Conservation (phyloP, 2,888 invertebrate species). For the Cataglyphis altisquamis region DNA sequence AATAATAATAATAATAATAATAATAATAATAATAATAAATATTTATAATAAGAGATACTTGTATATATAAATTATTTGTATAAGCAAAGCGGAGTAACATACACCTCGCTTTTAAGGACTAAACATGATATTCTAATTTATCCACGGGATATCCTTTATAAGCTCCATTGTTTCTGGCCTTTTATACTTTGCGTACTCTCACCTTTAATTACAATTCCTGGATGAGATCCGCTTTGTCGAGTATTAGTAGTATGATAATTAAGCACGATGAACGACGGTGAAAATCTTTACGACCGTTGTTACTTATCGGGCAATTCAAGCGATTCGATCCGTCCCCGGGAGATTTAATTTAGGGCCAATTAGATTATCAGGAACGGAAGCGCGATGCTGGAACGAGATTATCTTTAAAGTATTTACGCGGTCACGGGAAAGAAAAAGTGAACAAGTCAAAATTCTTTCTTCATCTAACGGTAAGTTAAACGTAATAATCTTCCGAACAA, state of each 20-base stretch:
- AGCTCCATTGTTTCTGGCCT: neutral
- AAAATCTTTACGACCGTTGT: slow-evolving; percentile 12
- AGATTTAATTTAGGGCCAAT: slow-evolving; percentile 64
- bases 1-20: too few relatives aligned
- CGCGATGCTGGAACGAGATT: slow-evolving; percentile 57
- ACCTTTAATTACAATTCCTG: neutral
- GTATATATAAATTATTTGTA: slow-evolving; percentile 5
- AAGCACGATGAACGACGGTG: neutral
- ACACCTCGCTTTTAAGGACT: neutral
- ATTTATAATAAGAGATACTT: neutral
- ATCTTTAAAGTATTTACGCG: slow-evolving; percentile 40
- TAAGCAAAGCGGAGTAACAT: neutral
- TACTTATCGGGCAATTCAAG: slow-evolving; percentile 4
- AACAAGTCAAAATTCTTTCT: slow-evolving; percentile 28
- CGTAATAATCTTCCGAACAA: neutral
- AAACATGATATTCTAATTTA: slow-evolving; percentile 14
- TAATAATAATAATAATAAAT: neutral
- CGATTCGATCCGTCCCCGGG: slow-evolving; percentile 50
- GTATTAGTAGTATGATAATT: slow-evolving; percentile 13
- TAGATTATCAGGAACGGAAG: slow-evolving; percentile 62
- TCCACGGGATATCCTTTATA: neutral
- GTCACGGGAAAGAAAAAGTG: slow-evolving; percentile 41
- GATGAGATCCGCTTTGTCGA: neutral
- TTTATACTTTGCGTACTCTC: slow-evolving; percentile 1
- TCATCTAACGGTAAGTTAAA: neutral